A percentile compares a stretch with the other conserved stretches of the same genome.
phyloP scores from a whole-genome alignment of 2,113 vertebrate genomes.

The Chloebia gouldiae region DNA sequence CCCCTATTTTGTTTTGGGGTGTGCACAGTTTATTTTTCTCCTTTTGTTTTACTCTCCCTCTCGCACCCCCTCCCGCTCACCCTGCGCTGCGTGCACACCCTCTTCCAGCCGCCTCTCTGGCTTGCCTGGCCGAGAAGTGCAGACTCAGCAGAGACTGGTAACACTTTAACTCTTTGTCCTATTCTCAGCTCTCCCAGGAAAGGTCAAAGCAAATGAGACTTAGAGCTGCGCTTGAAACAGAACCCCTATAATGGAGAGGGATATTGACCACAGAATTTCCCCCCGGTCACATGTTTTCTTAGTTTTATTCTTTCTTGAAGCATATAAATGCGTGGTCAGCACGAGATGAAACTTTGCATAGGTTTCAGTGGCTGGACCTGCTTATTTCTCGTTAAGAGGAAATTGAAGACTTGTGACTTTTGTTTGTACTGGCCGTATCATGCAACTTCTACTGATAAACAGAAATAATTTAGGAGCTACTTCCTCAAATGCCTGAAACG shows the following conservation, averaged over 20 bases:
- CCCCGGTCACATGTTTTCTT: too few species aligned
- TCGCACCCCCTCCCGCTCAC: background rate
- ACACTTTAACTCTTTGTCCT: conserved; percentile 50
- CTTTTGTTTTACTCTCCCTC: conserved; percentile 20
- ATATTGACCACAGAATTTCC: background rate
- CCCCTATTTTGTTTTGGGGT: conserved; percentile 47
- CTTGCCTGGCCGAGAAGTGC: background rate
- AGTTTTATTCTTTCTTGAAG: background rate
- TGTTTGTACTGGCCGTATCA: background rate
- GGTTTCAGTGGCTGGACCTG: background rate
- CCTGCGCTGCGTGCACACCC: background rate
- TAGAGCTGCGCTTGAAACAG: background rate
- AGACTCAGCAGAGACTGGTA: conserved; percentile 43
- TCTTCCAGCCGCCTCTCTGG: background rate
- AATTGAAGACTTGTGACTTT: conserved; percentile 28
- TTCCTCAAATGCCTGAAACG: conserved; percentile 32
- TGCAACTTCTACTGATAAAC: conserved; percentile 1
- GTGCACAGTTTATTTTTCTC: conserved; percentile 42
- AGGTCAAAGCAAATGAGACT: conserved; percentile 33
- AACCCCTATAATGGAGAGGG: background rate
- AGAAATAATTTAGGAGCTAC: conserved; percentile 19
- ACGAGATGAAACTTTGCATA: background rate
- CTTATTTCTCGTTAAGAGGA: background rate
- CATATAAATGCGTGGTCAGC: background rate
- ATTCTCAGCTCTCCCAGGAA: conserved; percentile 6